A percentile compares a stretch with the other conserved stretches of the same genome.
Evolutionary conservation across 2,113 vertebrate genomes (phyloP).

Genomic region (Tympanuchus pallidicinctus): DNA sequence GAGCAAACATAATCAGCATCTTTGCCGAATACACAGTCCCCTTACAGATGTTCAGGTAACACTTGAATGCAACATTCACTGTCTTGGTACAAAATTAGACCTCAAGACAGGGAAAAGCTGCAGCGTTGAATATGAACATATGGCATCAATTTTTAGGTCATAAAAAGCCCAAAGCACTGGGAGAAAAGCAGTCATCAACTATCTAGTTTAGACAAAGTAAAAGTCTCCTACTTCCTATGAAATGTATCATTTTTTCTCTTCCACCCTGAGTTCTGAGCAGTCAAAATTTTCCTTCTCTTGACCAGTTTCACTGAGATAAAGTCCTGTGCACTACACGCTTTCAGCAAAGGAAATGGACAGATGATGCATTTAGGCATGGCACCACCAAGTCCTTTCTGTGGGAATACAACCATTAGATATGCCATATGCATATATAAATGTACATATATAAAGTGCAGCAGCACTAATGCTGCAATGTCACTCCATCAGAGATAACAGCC

Average conservation of each 20-base stretch:
- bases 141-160: not conserved
- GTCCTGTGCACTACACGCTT: not conserved
- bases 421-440: not conserved
- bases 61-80: not conserved
- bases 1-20: not conserved
- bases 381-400: not conserved
- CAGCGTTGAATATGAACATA: not conserved
- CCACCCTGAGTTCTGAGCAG: not conserved
- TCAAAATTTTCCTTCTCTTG: not conserved
- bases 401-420: not conserved
- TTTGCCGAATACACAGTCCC: not conserved
- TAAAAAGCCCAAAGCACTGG: not conserved
- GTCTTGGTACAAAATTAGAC: not conserved
- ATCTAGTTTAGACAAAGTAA: not conserved
- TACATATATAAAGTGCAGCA: not conserved
- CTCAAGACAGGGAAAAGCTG: not conserved
- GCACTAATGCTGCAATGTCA: not conserved
- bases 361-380: not conserved
- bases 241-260: not conserved
- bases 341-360: not conserved
- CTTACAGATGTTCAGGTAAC: not conserved
- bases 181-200: not conserved
- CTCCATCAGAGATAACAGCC: not conserved
- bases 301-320: not conserved
- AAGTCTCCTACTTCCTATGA: not conserved